Conservation (phyloP, 2,888 invertebrate species). For the Dichetophora obliterata region DNA sequence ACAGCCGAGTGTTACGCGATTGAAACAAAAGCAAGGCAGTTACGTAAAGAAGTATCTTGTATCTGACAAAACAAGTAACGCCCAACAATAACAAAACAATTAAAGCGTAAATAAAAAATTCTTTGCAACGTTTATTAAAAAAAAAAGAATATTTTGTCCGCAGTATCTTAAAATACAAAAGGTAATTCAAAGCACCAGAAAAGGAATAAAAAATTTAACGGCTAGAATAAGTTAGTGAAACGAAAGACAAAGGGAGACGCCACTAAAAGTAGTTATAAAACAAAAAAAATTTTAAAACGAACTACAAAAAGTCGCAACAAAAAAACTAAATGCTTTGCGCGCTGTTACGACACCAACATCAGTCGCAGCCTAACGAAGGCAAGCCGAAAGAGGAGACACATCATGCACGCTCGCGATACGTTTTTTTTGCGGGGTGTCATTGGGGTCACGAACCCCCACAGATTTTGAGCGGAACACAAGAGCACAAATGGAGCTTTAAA, state of each 20-base stretch:
- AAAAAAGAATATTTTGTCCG: neutral
- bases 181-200: neutral
- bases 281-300: conserved; percentile 15
- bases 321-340: conserved; percentile 31
- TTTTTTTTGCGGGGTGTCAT: no score
- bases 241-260: conserved; percentile 27
- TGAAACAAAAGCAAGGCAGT: conserved; percentile 48
- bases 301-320: neutral
- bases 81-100: conserved; percentile 42
- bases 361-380: conserved; percentile 1
- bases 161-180: conserved; percentile 30
- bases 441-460: no score
- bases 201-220: neutral
- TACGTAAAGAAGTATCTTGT: conserved; percentile 55
- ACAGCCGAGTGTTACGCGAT: conserved; percentile 25
- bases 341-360: conserved; percentile 59
- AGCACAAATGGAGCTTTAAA: neutral
- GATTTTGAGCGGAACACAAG: no score
- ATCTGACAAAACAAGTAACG: conserved; percentile 55
- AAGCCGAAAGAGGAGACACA: no score
- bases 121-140: neutral
- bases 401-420: no score
- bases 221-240: neutral
- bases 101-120: conserved; percentile 10
- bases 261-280: conserved; percentile 54